A percentile compares a stretch with the other conserved stretches of the same genome.
Evolutionary conservation across 1,140 invertebrate species (phyloP).

Genomic region (Acromyrmex echinatior): DNA sequence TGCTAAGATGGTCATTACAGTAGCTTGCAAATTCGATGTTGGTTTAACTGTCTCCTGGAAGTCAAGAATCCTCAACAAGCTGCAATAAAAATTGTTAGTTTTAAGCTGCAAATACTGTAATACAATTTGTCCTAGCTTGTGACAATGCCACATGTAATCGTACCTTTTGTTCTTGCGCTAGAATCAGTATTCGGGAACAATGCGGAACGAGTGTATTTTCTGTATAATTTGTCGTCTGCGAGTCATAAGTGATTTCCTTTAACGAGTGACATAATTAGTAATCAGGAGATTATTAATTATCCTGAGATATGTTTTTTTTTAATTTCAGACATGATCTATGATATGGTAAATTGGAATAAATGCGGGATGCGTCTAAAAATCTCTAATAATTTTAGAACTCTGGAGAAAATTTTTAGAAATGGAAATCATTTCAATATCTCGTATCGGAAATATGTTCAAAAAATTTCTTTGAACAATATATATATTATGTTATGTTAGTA

Average conservation of each 20-base stretch:
- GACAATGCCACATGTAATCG: not conserved
- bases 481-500: not conserved
- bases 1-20: constrained; percentile 20
- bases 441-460: not conserved
- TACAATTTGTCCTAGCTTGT: not conserved
- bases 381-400: not conserved
- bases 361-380: not conserved
- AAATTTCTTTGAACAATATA: no score
- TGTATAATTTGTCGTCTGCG: not conserved
- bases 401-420: not conserved
- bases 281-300: not conserved
- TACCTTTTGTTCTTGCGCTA: not conserved
- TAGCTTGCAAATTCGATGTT: not conserved
- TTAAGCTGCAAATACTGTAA: constrained; percentile 7
- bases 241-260: not conserved
- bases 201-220: not conserved
- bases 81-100: constrained; percentile 8
- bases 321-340: not conserved
- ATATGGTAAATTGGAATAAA: not conserved
- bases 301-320: not conserved
- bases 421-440: not conserved
- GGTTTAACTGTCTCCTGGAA: constrained; percentile 8
- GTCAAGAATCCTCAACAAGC: constrained; percentile 8
- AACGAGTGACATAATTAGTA: constrained; percentile 1
- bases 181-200: not conserved